Evolutionary conservation across 2,888 invertebrate genomes (phyloP).

Genomic region (Trissolcus brochymenae): DNA sequence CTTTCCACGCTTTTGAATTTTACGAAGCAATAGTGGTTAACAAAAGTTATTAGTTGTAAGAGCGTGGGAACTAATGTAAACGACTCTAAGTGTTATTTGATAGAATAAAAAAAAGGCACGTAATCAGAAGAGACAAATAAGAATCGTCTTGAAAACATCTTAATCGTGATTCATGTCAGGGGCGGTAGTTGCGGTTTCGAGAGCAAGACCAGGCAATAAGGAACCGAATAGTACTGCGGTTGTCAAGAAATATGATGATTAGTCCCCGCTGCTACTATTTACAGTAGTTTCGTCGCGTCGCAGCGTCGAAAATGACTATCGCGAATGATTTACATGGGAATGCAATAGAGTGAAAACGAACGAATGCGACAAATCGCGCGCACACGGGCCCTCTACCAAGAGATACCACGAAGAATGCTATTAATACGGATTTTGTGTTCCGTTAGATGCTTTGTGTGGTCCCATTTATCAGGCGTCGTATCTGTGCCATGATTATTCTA

Average conservation of each 20-base stretch:
- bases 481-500: conserved; percentile 36
- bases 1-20: no score
- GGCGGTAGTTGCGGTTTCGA: conserved; percentile 49
- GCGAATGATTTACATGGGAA: conserved; percentile 29
- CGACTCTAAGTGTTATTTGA: background rate
- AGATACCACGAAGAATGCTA: conserved; percentile 66
- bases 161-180: conserved; percentile 42
- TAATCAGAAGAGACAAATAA: conserved; percentile 10
- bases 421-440: conserved; percentile 72
- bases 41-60: no score
- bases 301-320: conserved; percentile 37
- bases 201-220: conserved; percentile 69
- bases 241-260: conserved; percentile 74
- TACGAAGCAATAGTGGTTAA: no score
- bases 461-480: conserved; percentile 69
- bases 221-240: conserved; percentile 73
- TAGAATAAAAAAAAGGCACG: background rate
- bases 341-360: conserved; percentile 56
- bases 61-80: background rate
- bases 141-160: conserved; percentile 36
- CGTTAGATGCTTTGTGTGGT: conserved; percentile 73
- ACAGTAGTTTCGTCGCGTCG: conserved; percentile 70
- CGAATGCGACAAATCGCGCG: conserved; percentile 33
- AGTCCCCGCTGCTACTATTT: conserved; percentile 71
- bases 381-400: conserved; percentile 12